A percentile compares a stretch with the other conserved stretches of the same genome.
phyloP scores from a whole-genome alignment of 1,140 invertebrate species.

The Caenorhabditis tropicalis region DNA sequence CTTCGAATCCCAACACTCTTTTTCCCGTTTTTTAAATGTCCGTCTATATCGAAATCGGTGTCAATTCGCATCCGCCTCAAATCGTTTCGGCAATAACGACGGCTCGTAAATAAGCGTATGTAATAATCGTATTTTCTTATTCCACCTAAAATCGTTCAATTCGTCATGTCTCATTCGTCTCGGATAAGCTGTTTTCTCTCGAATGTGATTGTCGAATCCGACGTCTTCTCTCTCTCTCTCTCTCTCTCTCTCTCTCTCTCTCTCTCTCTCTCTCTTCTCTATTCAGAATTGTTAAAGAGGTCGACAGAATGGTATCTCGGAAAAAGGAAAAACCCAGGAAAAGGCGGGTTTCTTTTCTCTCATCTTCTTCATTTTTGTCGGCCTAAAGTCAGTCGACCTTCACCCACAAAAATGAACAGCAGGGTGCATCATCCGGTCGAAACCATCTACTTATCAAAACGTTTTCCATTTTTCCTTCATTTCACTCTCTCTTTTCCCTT shows the following conservation, averaged over 20 bases:
- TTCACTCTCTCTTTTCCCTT: not conserved
- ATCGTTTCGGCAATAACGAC: constrained; percentile 19
- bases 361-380: not conserved
- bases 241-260: no score
- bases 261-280: no score
- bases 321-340: not conserved
- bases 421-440: not conserved
- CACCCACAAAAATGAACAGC: constrained; percentile 40
- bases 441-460: constrained; percentile 3
- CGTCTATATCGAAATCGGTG: constrained; percentile 19
- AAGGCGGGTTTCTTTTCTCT: not conserved
- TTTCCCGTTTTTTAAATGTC: not conserved
- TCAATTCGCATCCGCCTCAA: constrained; percentile 39
- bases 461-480: not conserved
- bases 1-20: not conserved
- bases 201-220: not conserved
- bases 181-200: constrained; percentile 42
- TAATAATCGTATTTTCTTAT: not conserved
- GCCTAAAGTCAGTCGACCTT: constrained; percentile 2
- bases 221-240: not conserved
- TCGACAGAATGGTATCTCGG: constrained; percentile 33
- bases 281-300: constrained; percentile 42
- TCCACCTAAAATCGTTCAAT: not conserved
- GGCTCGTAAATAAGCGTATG: constrained; percentile 36
- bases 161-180: constrained; percentile 23